These are phyloP conservation scores for Anolis apletophallus DNA, from an alignment of 2,797 vertebrate species.

Conservation along the genomic window DNA sequence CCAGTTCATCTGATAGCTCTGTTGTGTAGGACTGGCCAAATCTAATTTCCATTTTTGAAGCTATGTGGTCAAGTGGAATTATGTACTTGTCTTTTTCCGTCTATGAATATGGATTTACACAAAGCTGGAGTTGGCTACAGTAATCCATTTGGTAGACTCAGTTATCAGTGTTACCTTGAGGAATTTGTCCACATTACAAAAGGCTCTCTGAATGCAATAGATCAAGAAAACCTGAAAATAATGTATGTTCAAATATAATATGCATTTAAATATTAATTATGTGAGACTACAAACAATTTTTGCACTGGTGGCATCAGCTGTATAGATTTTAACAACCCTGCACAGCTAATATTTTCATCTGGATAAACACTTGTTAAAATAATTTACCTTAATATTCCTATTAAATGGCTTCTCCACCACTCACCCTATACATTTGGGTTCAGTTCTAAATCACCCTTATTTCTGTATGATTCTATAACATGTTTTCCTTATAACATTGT, in stretches of 20 bases:
- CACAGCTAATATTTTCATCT: constrained; percentile 14
- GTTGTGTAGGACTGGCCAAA: constrained; percentile 64
- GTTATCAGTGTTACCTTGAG: constrained; percentile 56
- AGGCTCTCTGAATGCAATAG: constrained; percentile 46
- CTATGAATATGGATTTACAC: constrained; percentile 58
- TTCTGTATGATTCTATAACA: neutral
- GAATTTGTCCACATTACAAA: constrained; percentile 59
- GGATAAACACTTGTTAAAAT: constrained; percentile 20
- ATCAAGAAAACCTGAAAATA: constrained; percentile 29
- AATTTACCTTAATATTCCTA: constrained; percentile 2
- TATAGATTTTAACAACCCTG: constrained; percentile 11
- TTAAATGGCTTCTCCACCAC: neutral
- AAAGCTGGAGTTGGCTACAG: constrained; percentile 51
- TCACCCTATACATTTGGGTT: neutral
- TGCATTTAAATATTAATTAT: constrained; percentile 37
- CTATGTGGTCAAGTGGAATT: constrained; percentile 65
- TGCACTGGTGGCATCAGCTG: neutral
- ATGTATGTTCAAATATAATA: constrained; percentile 27
- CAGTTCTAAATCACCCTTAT: neutral
- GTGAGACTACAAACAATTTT: constrained; percentile 18
- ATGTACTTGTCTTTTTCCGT: constrained; percentile 50
- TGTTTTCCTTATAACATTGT: neutral
- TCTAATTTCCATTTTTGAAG: constrained; percentile 70
- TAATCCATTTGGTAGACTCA: constrained; percentile 61
- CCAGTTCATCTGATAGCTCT: constrained; percentile 71